These are phyloP conservation scores for Daboia siamensis DNA, from an alignment of 2,113 vertebrate genomes.

Conservation along the genomic window DNA sequence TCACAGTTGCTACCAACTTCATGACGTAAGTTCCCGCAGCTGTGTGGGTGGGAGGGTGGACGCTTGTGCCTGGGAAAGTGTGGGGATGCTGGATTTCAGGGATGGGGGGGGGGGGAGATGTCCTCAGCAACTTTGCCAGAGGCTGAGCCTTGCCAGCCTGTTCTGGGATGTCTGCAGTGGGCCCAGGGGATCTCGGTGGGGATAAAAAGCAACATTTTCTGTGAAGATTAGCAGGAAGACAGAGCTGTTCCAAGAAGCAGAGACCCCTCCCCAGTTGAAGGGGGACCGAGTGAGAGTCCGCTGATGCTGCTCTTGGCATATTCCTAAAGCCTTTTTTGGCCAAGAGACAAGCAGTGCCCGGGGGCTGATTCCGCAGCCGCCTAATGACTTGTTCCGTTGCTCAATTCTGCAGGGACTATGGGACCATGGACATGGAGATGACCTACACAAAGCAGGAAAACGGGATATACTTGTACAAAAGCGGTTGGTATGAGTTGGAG, in stretches of 20 bases:
- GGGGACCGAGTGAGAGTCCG: background rate
- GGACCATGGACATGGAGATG: background rate
- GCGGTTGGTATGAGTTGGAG: background rate
- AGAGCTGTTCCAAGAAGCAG: background rate
- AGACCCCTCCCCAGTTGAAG: background rate
- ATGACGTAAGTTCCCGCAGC: background rate
- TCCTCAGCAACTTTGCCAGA: background rate
- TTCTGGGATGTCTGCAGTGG: background rate
- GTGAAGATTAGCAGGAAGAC: background rate
- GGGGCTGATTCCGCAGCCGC: no score
- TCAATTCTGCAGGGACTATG: background rate
- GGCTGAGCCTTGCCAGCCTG: background rate
- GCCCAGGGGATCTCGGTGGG: background rate
- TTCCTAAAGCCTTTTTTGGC: background rate
- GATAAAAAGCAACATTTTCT: background rate
- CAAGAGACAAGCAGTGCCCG: background rate
- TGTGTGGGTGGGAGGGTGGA: background rate
- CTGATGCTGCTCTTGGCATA: background rate
- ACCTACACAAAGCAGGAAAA: background rate
- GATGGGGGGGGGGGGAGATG: no score
- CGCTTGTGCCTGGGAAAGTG: background rate
- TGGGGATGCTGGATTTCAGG: background rate
- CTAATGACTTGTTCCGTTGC: background rate
- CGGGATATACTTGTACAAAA: background rate
- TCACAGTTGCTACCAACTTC: fast-evolving